phyloP scores from a whole-genome alignment of 1,140 invertebrate species.

The Eupristina koningsbergeri region DNA sequence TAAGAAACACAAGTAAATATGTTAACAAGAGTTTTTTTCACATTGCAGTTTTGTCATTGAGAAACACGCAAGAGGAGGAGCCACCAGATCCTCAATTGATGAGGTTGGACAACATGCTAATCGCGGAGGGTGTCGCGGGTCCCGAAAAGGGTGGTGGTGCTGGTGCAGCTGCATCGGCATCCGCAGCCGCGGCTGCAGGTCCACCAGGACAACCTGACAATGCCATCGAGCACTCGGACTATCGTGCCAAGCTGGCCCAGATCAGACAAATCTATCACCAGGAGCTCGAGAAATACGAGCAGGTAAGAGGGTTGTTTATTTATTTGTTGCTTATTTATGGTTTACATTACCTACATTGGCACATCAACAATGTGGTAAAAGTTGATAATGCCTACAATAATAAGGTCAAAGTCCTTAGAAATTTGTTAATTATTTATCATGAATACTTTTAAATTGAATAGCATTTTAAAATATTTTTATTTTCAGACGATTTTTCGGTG shows the following conservation, averaged over 20 bases:
- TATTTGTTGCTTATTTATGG: not conserved
- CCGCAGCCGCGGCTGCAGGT: slow-evolving; percentile 87
- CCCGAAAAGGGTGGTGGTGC: slow-evolving; percentile 97
- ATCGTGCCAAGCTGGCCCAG: slow-evolving; percentile 98
- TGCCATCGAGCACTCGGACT: slow-evolving; percentile 99
- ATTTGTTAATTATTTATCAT: too few species aligned
- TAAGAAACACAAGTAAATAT: not conserved
- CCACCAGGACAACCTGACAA: slow-evolving; percentile 87
- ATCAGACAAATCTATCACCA: slow-evolving; percentile 99
- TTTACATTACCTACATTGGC: not conserved
- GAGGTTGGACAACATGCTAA: slow-evolving; percentile 99
- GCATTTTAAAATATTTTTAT: too few species aligned
- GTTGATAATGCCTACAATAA: too few species aligned
- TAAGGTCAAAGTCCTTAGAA: too few species aligned
- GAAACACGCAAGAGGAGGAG: slow-evolving; percentile 98
- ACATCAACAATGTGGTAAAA: not conserved
- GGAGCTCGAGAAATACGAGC: slow-evolving; percentile 99
- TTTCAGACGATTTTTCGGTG: too few species aligned
- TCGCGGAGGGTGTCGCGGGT: slow-evolving; percentile 98
- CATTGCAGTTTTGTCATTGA: slow-evolving; percentile 89
- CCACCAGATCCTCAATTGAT: slow-evolving; percentile 99
- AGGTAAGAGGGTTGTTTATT: slow-evolving; percentile 77
- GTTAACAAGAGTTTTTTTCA: slow-evolving; percentile 39
- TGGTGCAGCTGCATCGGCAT: slow-evolving; percentile 90
- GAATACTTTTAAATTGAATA: too few species aligned